phyloP scores from a whole-genome alignment of 2,113 vertebrate species.

The Corythornis madagascariensis region DNA sequence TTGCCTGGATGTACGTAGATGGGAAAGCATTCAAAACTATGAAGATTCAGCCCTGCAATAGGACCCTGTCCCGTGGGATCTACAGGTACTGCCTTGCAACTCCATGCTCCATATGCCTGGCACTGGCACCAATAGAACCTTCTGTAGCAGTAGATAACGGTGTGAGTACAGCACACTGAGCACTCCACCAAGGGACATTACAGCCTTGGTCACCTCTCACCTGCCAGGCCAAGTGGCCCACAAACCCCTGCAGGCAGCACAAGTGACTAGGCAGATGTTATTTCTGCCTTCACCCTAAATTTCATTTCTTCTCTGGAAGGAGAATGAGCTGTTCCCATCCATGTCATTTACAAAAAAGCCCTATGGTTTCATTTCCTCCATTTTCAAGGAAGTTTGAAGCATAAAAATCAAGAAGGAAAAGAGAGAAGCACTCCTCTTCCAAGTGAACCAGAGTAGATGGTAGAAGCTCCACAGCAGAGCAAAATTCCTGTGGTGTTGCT shows the following conservation, averaged over 20 bases:
- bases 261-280: not conserved
- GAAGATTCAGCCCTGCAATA: not conserved
- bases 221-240: not conserved
- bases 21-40: not conserved
- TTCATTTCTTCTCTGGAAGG: constrained; percentile 41
- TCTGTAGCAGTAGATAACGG: not conserved
- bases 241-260: not conserved
- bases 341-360: not conserved
- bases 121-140: not conserved
- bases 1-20: not conserved
- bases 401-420: constrained; percentile 70
- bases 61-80: not conserved
- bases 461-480: not conserved
- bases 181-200: not conserved
- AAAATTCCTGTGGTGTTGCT: not conserved
- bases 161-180: not conserved
- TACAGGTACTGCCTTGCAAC: not conserved
- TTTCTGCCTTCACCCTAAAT: constrained; percentile 46
- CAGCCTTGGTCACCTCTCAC: not conserved
- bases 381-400: constrained; percentile 67
- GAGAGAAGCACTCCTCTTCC: constrained; percentile 10
- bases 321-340: not conserved
- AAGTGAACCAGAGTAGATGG: not conserved
- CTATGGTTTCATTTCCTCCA: constrained; percentile 76
- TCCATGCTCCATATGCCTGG: rapidly evolving